Conservation (phyloP, 2,113 vertebrate genomes). For the Gnathonemus echidnorhynchus region DNA sequence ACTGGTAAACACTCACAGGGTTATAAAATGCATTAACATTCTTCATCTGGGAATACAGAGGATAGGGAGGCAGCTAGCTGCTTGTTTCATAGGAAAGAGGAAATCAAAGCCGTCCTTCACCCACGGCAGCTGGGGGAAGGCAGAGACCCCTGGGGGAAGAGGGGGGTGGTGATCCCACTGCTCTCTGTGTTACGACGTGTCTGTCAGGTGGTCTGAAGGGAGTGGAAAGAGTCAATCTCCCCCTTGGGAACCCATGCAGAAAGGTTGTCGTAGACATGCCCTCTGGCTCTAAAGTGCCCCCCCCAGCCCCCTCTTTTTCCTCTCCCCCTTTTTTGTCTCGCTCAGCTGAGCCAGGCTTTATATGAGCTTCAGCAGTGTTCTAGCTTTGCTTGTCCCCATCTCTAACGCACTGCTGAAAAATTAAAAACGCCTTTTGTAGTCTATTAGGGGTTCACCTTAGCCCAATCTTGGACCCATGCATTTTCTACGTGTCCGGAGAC, state of each 20-base stretch:
- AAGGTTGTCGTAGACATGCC: constrained; percentile 24
- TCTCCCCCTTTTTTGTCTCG: constrained; percentile 11
- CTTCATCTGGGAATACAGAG: neutral
- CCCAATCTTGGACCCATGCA: constrained; percentile 27
- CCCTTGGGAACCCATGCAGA: constrained; percentile 19
- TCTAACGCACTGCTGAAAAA: constrained; percentile 27
- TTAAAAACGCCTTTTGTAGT: constrained; percentile 31
- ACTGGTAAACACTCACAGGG: neutral
- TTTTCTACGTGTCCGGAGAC: constrained; percentile 29
- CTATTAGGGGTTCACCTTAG: constrained; percentile 41
- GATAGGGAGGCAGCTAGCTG: neutral
- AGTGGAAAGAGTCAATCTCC: constrained; percentile 18
- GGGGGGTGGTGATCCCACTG: neutral
- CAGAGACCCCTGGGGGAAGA: constrained; percentile 13
- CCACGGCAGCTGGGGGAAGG: neutral
- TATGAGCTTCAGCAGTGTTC: constrained; percentile 33
- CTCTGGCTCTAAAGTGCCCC: neutral
- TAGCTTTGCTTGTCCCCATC: constrained; percentile 26
- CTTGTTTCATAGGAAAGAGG: neutral
- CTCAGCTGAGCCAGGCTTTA: constrained; percentile 24
- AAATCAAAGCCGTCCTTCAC: neutral
- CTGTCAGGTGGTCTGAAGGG: constrained; percentile 32
- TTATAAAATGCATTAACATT: neutral
- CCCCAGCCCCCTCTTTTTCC: neutral
- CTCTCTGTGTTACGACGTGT: constrained; percentile 25